Evolutionary conservation across 2,113 vertebrate species (phyloP).

Genomic region (Notiomystis cincta): DNA sequence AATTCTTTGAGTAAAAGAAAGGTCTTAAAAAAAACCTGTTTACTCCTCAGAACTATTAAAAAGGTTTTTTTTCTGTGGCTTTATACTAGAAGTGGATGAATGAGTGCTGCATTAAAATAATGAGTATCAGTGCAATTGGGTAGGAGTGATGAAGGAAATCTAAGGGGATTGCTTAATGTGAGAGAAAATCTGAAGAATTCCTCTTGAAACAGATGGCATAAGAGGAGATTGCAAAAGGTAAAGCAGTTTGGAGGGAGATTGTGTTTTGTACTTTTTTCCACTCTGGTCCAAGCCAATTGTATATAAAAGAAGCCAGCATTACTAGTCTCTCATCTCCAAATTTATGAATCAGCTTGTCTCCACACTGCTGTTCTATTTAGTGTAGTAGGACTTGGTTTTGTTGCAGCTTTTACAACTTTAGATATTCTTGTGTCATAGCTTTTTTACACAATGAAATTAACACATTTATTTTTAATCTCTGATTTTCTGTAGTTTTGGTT

Average conservation of each 20-base stretch:
- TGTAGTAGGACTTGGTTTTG: not conserved
- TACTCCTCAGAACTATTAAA: not conserved
- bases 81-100: not conserved
- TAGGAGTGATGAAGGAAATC: slow-evolving; percentile 17
- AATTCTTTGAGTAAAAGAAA: not conserved
- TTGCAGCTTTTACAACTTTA: not conserved
- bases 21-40: not conserved
- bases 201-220: slow-evolving; percentile 33
- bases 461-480: not conserved
- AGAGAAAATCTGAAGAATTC: slow-evolving; percentile 4
- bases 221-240: not conserved
- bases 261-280: not conserved
- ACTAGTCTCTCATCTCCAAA: not conserved
- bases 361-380: not conserved
- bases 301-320: not conserved
- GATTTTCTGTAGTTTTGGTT: not conserved
- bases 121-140: slow-evolving; percentile 19
- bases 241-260: not conserved
- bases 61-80: not conserved
- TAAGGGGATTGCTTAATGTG: not conserved
- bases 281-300: not conserved
- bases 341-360: not conserved
- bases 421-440: not conserved
- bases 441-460: not conserved
- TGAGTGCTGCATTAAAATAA: not conserved